Percentiles rank a stretch among this genome's conserved stretches.
phyloP scores from a whole-genome alignment of 2,888 invertebrate genomes.

The Notodonta dromedarius region DNA sequence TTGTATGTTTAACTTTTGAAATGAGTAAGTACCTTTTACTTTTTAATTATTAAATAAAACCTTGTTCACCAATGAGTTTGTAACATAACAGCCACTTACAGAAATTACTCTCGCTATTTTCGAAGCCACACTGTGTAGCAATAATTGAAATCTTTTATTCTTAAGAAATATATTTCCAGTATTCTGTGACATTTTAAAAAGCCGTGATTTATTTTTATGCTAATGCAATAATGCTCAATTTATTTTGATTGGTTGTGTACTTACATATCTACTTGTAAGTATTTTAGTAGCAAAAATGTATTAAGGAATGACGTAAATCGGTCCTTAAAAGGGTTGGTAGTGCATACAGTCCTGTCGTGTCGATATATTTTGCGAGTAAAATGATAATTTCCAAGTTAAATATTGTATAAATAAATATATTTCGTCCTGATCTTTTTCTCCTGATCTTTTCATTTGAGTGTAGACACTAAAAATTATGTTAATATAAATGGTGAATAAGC shows the following conservation, averaged over 20 bases:
- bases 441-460: constrained; percentile 59
- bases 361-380: constrained; percentile 44
- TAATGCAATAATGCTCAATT: too few relatives aligned
- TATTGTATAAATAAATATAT: constrained; percentile 44
- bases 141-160: neutral
- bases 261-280: too few relatives aligned
- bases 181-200: too few relatives aligned
- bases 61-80: neutral
- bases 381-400: constrained; percentile 56
- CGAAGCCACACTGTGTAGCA: neutral
- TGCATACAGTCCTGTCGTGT: constrained; percentile 50
- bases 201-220: too few relatives aligned
- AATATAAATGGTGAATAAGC: constrained; percentile 9
- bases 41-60: too few relatives aligned
- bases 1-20: neutral
- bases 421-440: constrained; percentile 31
- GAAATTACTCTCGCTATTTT: constrained; percentile 5
- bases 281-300: neutral
- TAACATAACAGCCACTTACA: neutral
- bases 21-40: neutral
- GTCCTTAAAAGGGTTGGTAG: constrained; percentile 2
- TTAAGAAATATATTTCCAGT: too few relatives aligned
- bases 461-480: constrained; percentile 32
- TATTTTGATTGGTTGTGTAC: too few relatives aligned
- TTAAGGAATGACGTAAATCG: constrained; percentile 6